Conservation (phyloP, 23 tunicate genomes). For the Styela clava region DNA sequence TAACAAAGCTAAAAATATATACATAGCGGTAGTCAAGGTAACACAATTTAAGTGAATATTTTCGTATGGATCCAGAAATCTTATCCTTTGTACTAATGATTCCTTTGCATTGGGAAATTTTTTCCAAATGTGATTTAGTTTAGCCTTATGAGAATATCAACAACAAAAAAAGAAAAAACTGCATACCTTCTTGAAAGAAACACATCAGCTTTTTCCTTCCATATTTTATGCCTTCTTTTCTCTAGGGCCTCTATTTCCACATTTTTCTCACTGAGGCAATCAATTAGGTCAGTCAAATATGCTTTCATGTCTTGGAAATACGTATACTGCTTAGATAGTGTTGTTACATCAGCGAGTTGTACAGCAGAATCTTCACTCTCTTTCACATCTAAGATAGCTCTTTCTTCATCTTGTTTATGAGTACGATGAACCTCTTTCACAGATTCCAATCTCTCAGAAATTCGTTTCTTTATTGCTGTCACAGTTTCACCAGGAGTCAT, state of each 20-base stretch:
- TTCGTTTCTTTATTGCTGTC: constrained; percentile 38
- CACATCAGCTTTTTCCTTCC: constrained; percentile 48
- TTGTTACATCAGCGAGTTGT: constrained; percentile 41
- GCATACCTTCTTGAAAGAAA: constrained; percentile 24
- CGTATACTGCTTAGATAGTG: constrained; percentile 50
- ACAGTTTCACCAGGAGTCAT: constrained; percentile 19
- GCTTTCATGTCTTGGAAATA: constrained; percentile 83
- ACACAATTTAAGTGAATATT: too few species aligned
- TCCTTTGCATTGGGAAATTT: too few species aligned
- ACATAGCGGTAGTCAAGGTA: too few species aligned
- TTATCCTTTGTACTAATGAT: too few species aligned
- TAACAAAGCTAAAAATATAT: too few species aligned
- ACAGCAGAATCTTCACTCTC: constrained; percentile 66
- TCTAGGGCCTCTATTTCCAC: constrained; percentile 49
- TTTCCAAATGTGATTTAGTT: too few species aligned
- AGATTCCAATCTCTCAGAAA: constrained; percentile 30
- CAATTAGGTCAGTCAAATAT: constrained; percentile 63
- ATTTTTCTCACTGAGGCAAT: constrained; percentile 68
- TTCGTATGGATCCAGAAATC: too few species aligned
- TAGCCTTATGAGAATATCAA: too few species aligned
- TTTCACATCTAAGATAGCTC: constrained; percentile 36
- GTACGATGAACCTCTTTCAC: constrained; percentile 21
- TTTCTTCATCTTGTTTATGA: constrained; percentile 41
- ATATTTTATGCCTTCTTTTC: constrained; percentile 32
- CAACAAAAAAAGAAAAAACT: too few species aligned